Evolutionary conservation across 1,140 invertebrate genomes (phyloP).

Genomic region (Hirudo medicinalis): DNA sequence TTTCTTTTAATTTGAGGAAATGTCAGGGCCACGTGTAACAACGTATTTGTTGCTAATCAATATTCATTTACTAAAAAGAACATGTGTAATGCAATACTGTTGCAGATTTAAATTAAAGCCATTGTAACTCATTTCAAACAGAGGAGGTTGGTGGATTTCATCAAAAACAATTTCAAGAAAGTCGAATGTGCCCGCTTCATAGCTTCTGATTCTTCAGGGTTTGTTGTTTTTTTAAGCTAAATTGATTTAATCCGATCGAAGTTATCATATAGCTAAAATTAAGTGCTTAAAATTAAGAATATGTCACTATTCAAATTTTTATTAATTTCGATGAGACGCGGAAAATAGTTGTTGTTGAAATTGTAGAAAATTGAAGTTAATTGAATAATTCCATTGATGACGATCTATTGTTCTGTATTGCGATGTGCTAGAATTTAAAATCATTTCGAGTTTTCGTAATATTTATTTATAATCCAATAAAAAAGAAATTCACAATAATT

Average conservation of each 20-base stretch:
- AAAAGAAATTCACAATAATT: too few relatives aligned
- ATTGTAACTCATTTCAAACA: neutral
- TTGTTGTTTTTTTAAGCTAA: neutral
- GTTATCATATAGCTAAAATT: too few relatives aligned
- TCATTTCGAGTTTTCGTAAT: neutral
- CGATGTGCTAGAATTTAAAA: neutral
- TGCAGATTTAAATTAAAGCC: neutral
- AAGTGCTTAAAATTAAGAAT: too few relatives aligned
- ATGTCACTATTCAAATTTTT: too few relatives aligned
- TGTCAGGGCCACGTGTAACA: neutral
- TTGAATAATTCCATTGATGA: neutral
- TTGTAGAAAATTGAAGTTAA: too few relatives aligned
- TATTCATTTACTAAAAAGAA: too few relatives aligned
- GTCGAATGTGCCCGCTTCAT: conserved; percentile 1
- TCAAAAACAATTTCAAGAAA: neutral
- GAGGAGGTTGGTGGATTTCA: neutral
- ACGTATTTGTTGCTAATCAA: neutral
- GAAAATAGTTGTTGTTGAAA: too few relatives aligned
- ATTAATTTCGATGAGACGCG: too few relatives aligned
- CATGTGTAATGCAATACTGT: neutral
- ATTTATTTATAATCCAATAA: too few relatives aligned
- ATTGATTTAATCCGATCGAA: neutral
- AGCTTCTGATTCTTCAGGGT: neutral
- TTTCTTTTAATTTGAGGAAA: neutral
- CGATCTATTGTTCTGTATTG: too few relatives aligned